Conservation (phyloP, 2,113 vertebrate genomes). For the Ibidorhyncha struthersii region DNA sequence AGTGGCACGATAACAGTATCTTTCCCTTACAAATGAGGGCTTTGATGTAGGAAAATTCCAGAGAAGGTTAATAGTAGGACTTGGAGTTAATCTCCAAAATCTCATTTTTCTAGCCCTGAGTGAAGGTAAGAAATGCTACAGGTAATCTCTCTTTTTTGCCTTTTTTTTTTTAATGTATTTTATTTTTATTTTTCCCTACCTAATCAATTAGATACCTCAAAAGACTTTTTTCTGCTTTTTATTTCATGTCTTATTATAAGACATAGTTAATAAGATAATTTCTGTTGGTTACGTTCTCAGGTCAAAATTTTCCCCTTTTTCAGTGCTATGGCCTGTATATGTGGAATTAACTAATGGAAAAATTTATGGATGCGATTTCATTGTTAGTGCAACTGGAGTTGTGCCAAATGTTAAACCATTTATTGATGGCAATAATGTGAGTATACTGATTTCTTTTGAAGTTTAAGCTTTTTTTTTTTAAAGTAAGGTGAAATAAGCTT, state of each 20-base stretch:
- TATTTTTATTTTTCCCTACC: neutral
- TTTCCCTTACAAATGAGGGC: neutral
- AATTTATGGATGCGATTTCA: constrained; percentile 90
- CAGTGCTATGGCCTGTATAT: constrained; percentile 89
- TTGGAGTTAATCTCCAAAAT: neutral
- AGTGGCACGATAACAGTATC: neutral
- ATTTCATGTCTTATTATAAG: neutral
- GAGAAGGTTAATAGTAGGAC: neutral
- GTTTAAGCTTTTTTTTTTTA: neutral
- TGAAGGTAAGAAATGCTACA: neutral
- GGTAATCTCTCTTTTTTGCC: neutral
- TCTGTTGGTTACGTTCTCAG: neutral
- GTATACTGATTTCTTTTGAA: neutral
- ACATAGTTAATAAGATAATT: neutral
- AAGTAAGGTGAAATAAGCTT: neutral
- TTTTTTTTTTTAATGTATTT: neutral
- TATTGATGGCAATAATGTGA: constrained; percentile 87
- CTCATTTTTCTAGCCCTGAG: neutral
- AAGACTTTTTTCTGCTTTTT: neutral
- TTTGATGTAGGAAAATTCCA: neutral
- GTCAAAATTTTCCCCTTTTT: constrained; percentile 34
- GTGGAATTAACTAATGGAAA: constrained; percentile 88
- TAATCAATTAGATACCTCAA: neutral
- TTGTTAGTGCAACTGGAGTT: constrained; percentile 95
- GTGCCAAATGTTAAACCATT: constrained; percentile 87